Evolutionary conservation across 2,113 vertebrate genomes (phyloP).

Genomic region (Chaetops frenatus): DNA sequence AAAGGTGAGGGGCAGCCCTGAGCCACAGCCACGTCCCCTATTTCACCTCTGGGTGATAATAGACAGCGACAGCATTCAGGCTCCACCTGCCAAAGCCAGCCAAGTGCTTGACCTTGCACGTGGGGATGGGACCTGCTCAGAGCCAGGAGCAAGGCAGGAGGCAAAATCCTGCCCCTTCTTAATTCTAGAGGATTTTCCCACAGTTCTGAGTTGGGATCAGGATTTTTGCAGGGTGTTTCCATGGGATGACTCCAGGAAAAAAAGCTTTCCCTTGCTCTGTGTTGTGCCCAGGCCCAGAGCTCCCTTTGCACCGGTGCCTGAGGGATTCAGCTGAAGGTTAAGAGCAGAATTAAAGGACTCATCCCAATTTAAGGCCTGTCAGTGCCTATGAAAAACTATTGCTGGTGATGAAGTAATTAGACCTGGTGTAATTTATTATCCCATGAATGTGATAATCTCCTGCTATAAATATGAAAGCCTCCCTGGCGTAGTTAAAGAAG

Average conservation of each 20-base stretch:
- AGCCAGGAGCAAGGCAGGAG: background rate
- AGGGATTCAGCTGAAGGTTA: slow-evolving; percentile 50
- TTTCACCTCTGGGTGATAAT: background rate
- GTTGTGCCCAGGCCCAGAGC: background rate
- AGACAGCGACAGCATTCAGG: background rate
- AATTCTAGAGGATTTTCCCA: background rate
- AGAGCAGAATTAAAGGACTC: slow-evolving; percentile 43
- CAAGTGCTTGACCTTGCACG: background rate
- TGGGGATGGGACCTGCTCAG: background rate
- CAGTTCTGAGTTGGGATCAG: background rate
- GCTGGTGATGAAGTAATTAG: slow-evolving; percentile 64
- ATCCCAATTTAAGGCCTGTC: slow-evolving; percentile 61
- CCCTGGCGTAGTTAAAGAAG: slow-evolving; percentile 26
- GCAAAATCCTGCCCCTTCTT: background rate
- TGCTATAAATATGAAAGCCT: slow-evolving; percentile 62
- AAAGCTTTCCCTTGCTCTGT: background rate
- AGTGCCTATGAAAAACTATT: slow-evolving; percentile 50
- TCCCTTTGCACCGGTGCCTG: background rate
- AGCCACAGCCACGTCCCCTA: fast-evolving
- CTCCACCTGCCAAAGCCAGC: background rate
- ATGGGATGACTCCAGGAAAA: background rate
- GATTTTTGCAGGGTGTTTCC: background rate
- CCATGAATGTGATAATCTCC: slow-evolving; percentile 54
- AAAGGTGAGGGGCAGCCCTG: slow-evolving; percentile 32
- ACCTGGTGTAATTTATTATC: slow-evolving; percentile 60